phyloP scores from a whole-genome alignment of 2,888 invertebrate species.

The Thera britannica region DNA sequence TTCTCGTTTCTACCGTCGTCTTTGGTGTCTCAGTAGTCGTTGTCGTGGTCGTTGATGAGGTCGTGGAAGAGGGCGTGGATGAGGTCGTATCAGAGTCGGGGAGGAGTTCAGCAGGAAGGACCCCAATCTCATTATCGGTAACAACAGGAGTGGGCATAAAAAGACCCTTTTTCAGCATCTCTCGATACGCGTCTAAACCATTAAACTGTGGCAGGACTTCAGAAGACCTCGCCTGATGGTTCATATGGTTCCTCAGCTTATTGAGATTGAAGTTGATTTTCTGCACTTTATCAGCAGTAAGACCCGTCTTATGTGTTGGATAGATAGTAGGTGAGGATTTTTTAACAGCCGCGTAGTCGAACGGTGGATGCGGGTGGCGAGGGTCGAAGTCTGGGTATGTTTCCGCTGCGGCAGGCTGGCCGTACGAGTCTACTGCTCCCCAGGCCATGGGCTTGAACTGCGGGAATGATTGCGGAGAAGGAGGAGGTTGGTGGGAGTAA shows the following conservation, averaged over 20 bases:
- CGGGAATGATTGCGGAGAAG: slow-evolving; percentile 63
- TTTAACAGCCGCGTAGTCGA: slow-evolving; percentile 65
- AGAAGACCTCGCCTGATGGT: slow-evolving; percentile 68
- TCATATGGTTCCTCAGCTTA: slow-evolving; percentile 65
- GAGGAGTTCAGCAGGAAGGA: slow-evolving; percentile 72
- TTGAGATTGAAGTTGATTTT: slow-evolving; percentile 73
- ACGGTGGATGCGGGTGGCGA: slow-evolving; percentile 58
- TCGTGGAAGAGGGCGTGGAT: slow-evolving; percentile 50
- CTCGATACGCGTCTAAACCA: slow-evolving; percentile 57
- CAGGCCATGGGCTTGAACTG: slow-evolving; percentile 70
- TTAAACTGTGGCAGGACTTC: slow-evolving; percentile 65
- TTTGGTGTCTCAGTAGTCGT: slow-evolving; percentile 55
- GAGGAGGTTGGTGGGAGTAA: slow-evolving; percentile 62
- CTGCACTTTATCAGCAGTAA: slow-evolving; percentile 72
- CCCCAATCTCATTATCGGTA: slow-evolving; percentile 74
- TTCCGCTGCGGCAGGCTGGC: slow-evolving; percentile 70
- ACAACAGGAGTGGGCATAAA: slow-evolving; percentile 72
- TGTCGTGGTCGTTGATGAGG: slow-evolving; percentile 50
- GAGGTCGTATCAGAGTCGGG: slow-evolving; percentile 53
- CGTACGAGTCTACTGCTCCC: slow-evolving; percentile 76
- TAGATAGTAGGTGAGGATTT: slow-evolving; percentile 46
- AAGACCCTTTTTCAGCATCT: slow-evolving; percentile 65
- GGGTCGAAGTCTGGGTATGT: slow-evolving; percentile 68
- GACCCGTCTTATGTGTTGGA: slow-evolving; percentile 52
- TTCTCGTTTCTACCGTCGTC: slow-evolving; percentile 59